These are phyloP conservation scores for Actinia tenebrosa DNA, from an alignment of 64 coral and sea anemone genomes.

Conservation along the genomic window DNA sequence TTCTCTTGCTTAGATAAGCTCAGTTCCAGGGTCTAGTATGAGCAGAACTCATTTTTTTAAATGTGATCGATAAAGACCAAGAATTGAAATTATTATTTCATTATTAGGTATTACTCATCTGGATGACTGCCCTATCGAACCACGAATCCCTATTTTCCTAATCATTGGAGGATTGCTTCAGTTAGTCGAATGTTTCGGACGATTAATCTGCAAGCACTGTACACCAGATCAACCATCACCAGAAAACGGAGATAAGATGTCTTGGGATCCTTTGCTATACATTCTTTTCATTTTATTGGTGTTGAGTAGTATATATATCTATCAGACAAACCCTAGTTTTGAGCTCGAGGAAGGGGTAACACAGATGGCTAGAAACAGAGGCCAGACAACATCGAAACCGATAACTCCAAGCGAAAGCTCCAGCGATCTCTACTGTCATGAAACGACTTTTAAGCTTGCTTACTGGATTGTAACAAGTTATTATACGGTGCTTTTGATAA, in stretches of 20 bases:
- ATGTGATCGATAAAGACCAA: too few species aligned
- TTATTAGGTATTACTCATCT: background rate
- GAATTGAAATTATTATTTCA: background rate
- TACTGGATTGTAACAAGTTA: background rate
- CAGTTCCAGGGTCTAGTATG: too few species aligned
- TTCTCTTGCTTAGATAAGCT: too few species aligned
- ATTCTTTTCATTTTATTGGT: background rate
- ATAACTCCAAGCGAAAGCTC: background rate
- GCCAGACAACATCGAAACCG: background rate
- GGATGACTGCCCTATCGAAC: constrained; percentile 8
- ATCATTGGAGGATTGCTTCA: background rate
- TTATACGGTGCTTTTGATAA: background rate
- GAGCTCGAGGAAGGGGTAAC: background rate
- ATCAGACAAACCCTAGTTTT: background rate
- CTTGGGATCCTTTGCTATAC: constrained; percentile 11
- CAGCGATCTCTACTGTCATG: background rate
- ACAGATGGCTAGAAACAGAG: background rate
- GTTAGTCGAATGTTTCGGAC: background rate
- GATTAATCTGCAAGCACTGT: background rate
- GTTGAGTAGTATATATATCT: constrained; percentile 10
- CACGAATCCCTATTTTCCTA: background rate
- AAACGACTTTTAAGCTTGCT: constrained; percentile 2
- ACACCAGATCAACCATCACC: background rate
- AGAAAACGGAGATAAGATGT: background rate
- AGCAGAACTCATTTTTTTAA: too few species aligned